Conservation (phyloP, 2,888 invertebrate genomes). For the Drosophila stalkeri region DNA sequence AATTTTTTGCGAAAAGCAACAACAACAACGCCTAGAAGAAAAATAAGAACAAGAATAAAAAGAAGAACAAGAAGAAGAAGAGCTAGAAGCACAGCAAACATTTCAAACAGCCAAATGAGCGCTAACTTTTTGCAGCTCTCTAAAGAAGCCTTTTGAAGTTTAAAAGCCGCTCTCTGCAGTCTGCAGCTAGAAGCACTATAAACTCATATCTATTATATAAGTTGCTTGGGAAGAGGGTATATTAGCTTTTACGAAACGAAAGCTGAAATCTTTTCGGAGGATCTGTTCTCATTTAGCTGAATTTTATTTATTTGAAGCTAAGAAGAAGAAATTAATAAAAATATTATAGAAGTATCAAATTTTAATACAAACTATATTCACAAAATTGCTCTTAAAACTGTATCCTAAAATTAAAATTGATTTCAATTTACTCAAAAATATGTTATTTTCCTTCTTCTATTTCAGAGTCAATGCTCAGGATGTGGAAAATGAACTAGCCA, state of each 20-base stretch:
- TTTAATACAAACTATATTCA: too few species aligned
- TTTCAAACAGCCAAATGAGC: conserved; percentile 39
- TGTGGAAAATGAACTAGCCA: not conserved
- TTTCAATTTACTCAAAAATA: not conserved
- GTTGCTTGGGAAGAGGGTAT: not conserved
- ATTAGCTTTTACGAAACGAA: not conserved
- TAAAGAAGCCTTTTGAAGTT: conserved; percentile 22
- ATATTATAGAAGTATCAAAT: not conserved
- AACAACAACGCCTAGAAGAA: conserved; percentile 32
- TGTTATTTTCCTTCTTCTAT: not conserved
- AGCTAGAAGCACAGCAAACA: conserved; percentile 33
- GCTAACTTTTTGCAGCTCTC: conserved; percentile 38
- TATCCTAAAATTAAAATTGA: too few species aligned
- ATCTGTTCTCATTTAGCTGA: too few species aligned
- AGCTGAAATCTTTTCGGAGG: not conserved
- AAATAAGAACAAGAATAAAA: conserved; percentile 5
- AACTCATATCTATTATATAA: not conserved
- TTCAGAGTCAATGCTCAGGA: not conserved
- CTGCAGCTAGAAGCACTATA: conserved; percentile 26
- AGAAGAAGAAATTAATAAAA: not conserved
- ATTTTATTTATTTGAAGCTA: too few species aligned
- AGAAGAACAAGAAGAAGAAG: conserved; percentile 8
- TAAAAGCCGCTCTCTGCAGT: conserved; percentile 22
- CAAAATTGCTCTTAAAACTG: too few species aligned
- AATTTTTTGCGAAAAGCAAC: conserved; percentile 64